Evolutionary conservation across 2,113 vertebrate species (phyloP), one percentile per base, ranked within the genome.

Genomic region (Galemys pyrenaicus): DNA sequence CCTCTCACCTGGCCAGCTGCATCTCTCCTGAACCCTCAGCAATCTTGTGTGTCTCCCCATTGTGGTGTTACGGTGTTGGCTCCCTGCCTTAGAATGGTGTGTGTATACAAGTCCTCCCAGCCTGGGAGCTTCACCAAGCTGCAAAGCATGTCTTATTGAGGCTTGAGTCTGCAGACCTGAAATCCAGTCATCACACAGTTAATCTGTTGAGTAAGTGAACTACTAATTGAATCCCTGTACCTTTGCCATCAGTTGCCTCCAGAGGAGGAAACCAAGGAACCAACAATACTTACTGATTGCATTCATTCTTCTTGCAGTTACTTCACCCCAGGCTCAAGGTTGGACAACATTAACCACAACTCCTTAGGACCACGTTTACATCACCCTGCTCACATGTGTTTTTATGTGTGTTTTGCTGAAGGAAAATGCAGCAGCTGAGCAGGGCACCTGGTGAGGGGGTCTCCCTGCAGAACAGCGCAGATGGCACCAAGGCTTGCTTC

Each of bases 391-490:
- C 67, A 35, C 5, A 2, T 60, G 82, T 11, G 64, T 90, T 87
- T 77, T n/a, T 67, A 16, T 82, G 78, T 51, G 74, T 39, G 46
- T 81, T 70, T 81, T 3, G 0, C 60, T 71, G n/a, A 89, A 67
- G 75, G 51, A 60, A 88, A 75, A 60, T 8, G 20, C 80, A 74
- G 60, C 93, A 89, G 79, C 75, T 73, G 91, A 83, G 62, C 79
- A 93, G 35, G 67, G 24, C 64, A 95, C 82, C 94, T 94, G 89
- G 71, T 65, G 54, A 73, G 10, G 26, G 26, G 39, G 60, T 73
- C 9, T 80, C 54, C 70, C 79, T 51, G 56, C 44, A 82, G 94
- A 81, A 84, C 12, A 37, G 9, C 39, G 73, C 93, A 97, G 93
- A 74, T 95, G 95, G 89, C 64, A 81, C n/a, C 44, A 62, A 70